A percentile compares a stretch with the other conserved stretches of the same genome.
These are phyloP conservation scores for Bungarus multicinctus DNA, from an alignment of 2,113 vertebrate genomes.

Conservation along the genomic window DNA sequence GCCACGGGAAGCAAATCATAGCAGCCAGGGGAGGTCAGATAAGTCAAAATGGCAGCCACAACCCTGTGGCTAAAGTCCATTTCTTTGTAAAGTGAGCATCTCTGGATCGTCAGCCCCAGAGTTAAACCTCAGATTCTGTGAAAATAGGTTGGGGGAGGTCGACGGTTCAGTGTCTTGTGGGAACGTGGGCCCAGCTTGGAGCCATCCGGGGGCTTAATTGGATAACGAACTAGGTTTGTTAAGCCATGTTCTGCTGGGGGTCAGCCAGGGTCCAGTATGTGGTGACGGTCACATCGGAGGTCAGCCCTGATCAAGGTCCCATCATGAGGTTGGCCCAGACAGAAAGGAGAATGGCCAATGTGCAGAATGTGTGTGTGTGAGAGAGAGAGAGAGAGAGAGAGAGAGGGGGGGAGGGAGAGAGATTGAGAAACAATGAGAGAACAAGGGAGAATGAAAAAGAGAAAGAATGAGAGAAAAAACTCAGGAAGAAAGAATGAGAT, in stretches of 20 bases:
- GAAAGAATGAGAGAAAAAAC: not conserved
- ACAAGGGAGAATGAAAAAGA: not conserved
- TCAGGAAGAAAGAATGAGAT: not conserved
- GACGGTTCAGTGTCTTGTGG: not conserved
- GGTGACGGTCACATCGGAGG: not conserved
- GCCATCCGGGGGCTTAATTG: not conserved
- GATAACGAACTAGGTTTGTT: not conserved
- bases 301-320: not conserved
- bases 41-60: not conserved
- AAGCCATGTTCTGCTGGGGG: not conserved
- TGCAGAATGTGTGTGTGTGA: not conserved
- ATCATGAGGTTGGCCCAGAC: not conserved
- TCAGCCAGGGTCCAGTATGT: not conserved
- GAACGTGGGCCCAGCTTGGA: not conserved
- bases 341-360: not conserved
- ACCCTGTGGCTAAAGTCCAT: not conserved
- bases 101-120: not conserved
- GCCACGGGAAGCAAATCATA: not conserved
- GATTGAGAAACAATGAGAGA: not conserved
- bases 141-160: not conserved
- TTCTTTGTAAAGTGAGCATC: too few species aligned
- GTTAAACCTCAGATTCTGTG: not conserved
- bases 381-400: not conserved
- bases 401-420: too few species aligned
- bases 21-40: not conserved